Conservation (phyloP, 2,888 invertebrate genomes). For the Slavum lentiscoides region DNA sequence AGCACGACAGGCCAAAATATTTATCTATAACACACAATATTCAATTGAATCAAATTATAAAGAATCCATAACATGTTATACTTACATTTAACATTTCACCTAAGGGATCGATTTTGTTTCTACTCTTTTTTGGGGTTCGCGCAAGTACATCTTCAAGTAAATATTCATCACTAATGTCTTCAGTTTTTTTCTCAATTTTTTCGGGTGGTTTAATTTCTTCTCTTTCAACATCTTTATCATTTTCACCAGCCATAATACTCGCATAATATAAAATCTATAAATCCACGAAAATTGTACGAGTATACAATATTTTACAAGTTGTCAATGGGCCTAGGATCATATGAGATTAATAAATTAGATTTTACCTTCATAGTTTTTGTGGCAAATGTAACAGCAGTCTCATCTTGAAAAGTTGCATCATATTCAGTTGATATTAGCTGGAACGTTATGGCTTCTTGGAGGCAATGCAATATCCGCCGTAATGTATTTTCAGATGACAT, state of each 20-base stretch:
- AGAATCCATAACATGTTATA: constrained; percentile 49
- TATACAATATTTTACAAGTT: neutral
- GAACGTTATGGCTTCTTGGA: constrained; percentile 43
- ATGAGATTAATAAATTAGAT: neutral
- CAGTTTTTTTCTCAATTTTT: constrained; percentile 60
- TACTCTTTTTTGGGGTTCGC: constrained; percentile 55
- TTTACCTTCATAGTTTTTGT: constrained; percentile 83
- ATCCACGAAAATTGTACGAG: neutral
- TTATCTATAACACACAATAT: constrained; percentile 60
- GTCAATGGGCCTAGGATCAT: neutral
- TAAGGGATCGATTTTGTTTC: constrained; percentile 62
- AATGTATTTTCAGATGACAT: constrained; percentile 69
- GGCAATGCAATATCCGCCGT: constrained; percentile 70
- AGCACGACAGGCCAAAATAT: constrained; percentile 78
- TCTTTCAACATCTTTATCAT: constrained; percentile 72
- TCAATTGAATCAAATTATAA: neutral
- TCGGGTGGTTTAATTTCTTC: constrained; percentile 58
- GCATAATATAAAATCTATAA: constrained; percentile 81
- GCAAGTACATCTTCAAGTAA: constrained; percentile 60
- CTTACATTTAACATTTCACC: constrained; percentile 72
- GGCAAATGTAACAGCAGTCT: constrained; percentile 79
- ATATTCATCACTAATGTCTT: constrained; percentile 62
- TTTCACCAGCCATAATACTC: constrained; percentile 79
- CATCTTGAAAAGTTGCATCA: constrained; percentile 78
- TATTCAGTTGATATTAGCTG: constrained; percentile 84